Evolutionary conservation across 2,113 vertebrate genomes (phyloP).

Genomic region (Pomatostomus ruficeps): DNA sequence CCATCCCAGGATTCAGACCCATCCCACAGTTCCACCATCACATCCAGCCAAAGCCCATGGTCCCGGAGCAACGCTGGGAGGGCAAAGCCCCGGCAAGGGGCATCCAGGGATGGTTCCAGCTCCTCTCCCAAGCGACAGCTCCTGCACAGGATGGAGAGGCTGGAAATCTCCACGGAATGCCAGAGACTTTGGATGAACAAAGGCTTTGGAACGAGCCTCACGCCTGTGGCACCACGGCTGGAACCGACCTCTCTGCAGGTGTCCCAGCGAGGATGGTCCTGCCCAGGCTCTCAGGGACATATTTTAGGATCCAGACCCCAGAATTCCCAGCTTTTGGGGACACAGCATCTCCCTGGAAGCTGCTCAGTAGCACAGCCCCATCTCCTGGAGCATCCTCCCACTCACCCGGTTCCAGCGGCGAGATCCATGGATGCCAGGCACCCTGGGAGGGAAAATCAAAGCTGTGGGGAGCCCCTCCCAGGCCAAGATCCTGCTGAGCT

Average conservation of each 20-base stretch:
- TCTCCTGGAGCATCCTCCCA: background rate
- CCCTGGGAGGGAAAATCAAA: background rate
- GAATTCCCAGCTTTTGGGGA: background rate
- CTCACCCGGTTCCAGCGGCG: accelerated
- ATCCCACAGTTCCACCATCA: accelerated
- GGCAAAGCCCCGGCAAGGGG: accelerated
- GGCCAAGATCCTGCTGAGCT: background rate
- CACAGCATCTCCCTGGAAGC: accelerated
- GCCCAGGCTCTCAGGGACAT: accelerated
- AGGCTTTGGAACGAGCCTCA: background rate
- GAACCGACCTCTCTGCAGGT: accelerated
- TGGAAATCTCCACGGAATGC: background rate
- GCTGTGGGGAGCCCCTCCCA: background rate
- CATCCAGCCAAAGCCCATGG: background rate
- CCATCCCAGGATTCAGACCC: background rate
- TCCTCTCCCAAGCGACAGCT: background rate
- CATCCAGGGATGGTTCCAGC: background rate
- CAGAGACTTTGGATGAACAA: background rate
- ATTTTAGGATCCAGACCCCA: background rate
- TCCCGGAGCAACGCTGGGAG: background rate
- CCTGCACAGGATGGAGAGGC: background rate
- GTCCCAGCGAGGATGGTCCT: accelerated
- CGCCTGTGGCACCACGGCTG: background rate
- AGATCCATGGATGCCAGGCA: background rate
- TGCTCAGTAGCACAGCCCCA: background rate